Evolutionary conservation across 2,113 vertebrate genomes (phyloP), one percentile per base, ranked within the genome.

Genomic region (Nycticryphes semicollaris): DNA sequence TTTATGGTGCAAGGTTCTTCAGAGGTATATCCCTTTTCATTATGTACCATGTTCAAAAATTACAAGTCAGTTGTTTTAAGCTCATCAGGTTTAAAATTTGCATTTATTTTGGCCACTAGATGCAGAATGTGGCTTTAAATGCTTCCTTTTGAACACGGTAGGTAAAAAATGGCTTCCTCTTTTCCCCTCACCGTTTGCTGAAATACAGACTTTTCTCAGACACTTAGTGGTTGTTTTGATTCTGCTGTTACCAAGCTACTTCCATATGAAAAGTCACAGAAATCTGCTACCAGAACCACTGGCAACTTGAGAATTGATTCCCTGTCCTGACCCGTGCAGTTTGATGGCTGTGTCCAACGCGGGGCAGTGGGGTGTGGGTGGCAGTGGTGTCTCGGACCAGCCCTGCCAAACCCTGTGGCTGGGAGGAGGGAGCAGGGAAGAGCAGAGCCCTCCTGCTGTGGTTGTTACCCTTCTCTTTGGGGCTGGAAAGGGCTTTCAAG

Each of bases 311-410:
- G 73, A 23, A 25, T 2, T 1, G 4, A 16, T 5, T 30, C 30
- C 16, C 12, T 17, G 57, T 1, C 31, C 1, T 4, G 35, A 16
- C 47, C 35, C 0, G 0, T 6, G 74, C 2, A 27, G 3, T 35
- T 30, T 4, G 53, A 1, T 6, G 0, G 23, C 56, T 3, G 43
- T 5, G 9, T 7, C 10, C n/a, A 60, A 2, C 2, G 8, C 3
- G 9, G 21, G 33, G 11, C 33, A 4, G 60, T 3, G 20, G 33
- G 12, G 12, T 6, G 9, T 1, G 45, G 37, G 48, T 27, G 74
- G 37, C 83, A 35, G 33, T 0, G 5, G 10, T 6, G 62, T 6
- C 33, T 47, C 6, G 3, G 30, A 8, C 45, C 37, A 27, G 77
- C 80, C 45, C 77, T 2, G 63, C 0, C 0, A 5, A 4, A 16